Evolutionary conservation across 2,888 invertebrate species (phyloP).

Genomic region (Trissonchulus latispiculum): DNA sequence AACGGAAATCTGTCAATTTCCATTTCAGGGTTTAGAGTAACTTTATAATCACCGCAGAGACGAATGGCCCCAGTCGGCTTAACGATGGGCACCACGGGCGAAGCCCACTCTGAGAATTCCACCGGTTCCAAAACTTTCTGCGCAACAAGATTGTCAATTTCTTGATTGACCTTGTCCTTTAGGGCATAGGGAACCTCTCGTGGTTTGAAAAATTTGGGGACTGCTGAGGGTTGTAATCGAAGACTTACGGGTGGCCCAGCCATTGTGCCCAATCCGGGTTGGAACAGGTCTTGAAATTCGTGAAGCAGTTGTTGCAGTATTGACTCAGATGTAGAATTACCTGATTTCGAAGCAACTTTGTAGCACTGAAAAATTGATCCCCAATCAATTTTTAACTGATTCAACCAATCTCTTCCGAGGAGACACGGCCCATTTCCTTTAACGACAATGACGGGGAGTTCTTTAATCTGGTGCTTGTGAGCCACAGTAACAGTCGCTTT

Average conservation of each 20-base stretch:
- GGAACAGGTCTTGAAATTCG: neutral
- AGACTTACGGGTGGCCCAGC: neutral
- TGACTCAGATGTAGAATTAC: neutral
- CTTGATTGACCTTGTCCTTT: neutral
- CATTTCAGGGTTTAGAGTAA: neutral
- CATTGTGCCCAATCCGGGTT: neutral
- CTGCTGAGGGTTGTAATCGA: neutral
- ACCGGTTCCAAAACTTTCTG: neutral
- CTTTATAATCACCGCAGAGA: neutral
- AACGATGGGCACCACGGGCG: neutral
- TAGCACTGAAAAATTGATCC: neutral
- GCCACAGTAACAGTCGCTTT: neutral
- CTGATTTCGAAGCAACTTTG: neutral
- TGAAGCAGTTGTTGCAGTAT: neutral
- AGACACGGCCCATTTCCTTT: neutral
- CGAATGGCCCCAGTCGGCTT: neutral
- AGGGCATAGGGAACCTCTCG: neutral
- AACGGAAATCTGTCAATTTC: neutral
- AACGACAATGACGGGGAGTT: neutral
- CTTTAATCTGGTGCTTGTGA: neutral
- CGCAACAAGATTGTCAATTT: neutral
- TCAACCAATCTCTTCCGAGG: neutral
- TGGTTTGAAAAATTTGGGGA: neutral
- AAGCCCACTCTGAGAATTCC: neutral
- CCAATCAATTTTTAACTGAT: neutral